Conservation (phyloP, 2,113 vertebrate genomes). For the Trogon melanurus region DNA sequence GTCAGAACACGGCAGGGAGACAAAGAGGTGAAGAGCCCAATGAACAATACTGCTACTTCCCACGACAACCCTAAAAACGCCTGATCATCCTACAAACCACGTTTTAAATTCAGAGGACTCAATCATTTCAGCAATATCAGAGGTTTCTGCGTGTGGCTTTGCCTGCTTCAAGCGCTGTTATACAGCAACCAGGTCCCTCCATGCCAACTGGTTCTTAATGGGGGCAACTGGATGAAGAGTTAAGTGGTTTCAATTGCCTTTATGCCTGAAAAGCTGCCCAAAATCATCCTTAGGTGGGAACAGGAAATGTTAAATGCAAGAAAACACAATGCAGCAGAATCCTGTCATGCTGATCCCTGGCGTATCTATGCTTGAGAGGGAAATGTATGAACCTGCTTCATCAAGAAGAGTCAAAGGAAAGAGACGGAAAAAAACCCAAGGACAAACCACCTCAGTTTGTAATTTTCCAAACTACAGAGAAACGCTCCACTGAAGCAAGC, state of each 20-base stretch:
- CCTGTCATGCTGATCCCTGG: neutral
- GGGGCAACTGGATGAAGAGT: neutral
- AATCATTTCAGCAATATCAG: neutral
- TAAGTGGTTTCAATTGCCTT: neutral
- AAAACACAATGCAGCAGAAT: neutral
- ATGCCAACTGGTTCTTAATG: neutral
- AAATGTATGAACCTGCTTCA: neutral
- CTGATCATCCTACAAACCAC: rapidly evolving
- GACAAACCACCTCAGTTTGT: neutral
- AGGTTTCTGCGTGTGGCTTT: neutral
- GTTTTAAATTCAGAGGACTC: neutral
- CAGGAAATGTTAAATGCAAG: neutral
- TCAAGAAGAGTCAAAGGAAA: neutral
- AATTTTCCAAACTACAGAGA: neutral
- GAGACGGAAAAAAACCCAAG: neutral
- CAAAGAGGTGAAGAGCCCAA: neutral
- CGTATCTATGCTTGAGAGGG: neutral
- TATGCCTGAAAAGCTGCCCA: neutral
- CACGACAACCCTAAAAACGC: neutral
- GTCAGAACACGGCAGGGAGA: neutral
- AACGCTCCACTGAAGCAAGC: neutral
- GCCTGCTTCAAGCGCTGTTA: neutral
- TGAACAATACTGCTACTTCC: neutral
- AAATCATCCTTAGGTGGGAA: neutral
- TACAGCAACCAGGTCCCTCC: neutral